Conservation (phyloP, 2,113 vertebrate species). For the Herpailurus yagouaroundi region DNA sequence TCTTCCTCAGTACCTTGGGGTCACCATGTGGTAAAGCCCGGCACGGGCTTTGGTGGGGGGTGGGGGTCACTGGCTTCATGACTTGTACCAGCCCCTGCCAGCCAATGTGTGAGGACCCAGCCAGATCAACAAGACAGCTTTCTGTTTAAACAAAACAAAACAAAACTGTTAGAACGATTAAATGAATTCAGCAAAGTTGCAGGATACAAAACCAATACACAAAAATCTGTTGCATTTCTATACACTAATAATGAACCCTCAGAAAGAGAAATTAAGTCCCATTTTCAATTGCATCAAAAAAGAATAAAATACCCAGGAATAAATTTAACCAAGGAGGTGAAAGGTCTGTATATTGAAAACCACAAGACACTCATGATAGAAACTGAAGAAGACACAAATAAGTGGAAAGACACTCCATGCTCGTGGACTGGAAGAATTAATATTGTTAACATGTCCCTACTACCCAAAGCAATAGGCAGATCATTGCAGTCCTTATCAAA, state of each 20-base stretch:
- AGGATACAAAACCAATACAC: background rate
- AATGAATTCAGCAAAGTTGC: background rate
- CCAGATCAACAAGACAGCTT: background rate
- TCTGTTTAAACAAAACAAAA: background rate
- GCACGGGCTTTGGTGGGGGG: background rate
- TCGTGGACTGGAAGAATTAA: background rate
- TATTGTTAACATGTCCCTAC: background rate
- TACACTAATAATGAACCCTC: background rate
- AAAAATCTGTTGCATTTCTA: background rate
- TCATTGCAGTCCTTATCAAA: background rate
- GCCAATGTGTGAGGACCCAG: background rate
- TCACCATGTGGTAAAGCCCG: too few species aligned
- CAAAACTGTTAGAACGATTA: background rate
- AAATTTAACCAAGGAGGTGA: background rate
- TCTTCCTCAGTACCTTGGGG: background rate
- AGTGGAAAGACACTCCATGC: background rate
- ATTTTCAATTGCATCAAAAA: background rate
- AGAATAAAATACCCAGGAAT: background rate
- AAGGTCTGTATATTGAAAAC: background rate
- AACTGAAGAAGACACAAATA: background rate
- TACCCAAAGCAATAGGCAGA: background rate
- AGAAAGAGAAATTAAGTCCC: too few species aligned
- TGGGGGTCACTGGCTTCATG: background rate
- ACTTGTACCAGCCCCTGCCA: background rate
- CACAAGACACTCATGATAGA: background rate